phyloP scores from a whole-genome alignment of 2,888 invertebrate genomes.

The Leptura quadrifasciata region DNA sequence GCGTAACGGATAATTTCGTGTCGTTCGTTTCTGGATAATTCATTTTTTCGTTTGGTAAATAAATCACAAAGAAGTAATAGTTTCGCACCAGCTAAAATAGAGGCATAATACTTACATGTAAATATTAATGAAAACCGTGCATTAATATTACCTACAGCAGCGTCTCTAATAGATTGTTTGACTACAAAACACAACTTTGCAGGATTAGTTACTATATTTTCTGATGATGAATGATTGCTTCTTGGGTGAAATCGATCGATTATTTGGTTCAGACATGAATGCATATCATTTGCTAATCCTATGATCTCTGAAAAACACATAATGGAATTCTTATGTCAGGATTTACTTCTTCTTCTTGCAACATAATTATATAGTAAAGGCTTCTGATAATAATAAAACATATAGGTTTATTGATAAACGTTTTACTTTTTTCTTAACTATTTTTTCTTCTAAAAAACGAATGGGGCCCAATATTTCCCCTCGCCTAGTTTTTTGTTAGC shows the following conservation, averaged over 20 bases:
- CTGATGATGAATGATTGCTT: slow-evolving; percentile 65
- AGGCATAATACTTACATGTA: not conserved
- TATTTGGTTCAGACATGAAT: slow-evolving; percentile 78
- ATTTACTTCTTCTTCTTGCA: no score
- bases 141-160: slow-evolving; percentile 75
- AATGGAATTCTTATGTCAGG: no score
- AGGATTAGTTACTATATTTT: slow-evolving; percentile 75
- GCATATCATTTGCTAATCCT: slow-evolving; percentile 80
- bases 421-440: no score
- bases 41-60: slow-evolving; percentile 79
- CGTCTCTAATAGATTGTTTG: slow-evolving; percentile 79
- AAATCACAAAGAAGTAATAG: slow-evolving; percentile 80
- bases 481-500: no score
- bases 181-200: slow-evolving; percentile 78
- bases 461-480: no score
- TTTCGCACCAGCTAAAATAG: slow-evolving; percentile 74
- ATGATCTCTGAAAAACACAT: slow-evolving; percentile 77
- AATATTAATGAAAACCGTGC: slow-evolving; percentile 7
- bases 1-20: slow-evolving; percentile 82
- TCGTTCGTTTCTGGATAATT: slow-evolving; percentile 79
- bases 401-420: no score
- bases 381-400: no score
- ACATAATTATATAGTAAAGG: no score
- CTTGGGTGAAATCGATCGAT: slow-evolving; percentile 77
- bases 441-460: no score